These are phyloP conservation scores for Panthera leo DNA, from an alignment of 2,113 vertebrate species.

Conservation along the genomic window DNA sequence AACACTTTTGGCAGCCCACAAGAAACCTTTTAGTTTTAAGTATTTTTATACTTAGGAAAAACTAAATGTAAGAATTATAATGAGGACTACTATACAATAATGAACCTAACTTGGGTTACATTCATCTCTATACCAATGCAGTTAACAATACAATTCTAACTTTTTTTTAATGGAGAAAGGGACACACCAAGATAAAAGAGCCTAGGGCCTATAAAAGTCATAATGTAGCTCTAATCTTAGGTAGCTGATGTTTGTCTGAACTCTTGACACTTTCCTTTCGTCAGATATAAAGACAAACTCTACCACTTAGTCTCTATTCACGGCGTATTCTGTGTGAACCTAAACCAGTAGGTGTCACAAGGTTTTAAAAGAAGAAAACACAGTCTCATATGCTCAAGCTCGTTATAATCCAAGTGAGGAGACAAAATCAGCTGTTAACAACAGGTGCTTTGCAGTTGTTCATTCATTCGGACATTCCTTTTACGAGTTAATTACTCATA, in stretches of 20 bases:
- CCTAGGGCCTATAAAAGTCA: background rate
- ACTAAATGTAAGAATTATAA: background rate
- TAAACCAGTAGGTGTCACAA: background rate
- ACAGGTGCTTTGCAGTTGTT: slow-evolving; percentile 73
- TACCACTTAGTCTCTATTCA: background rate
- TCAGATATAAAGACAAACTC: background rate
- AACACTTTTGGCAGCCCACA: background rate
- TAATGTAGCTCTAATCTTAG: background rate
- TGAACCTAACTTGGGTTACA: background rate
- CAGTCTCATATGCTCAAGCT: background rate
- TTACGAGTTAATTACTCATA: slow-evolving; percentile 76
- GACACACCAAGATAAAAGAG: background rate
- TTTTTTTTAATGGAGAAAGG: background rate
- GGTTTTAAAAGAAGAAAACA: slow-evolving; percentile 45
- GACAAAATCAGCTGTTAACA: slow-evolving; percentile 63
- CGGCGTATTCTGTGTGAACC: background rate
- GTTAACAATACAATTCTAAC: background rate
- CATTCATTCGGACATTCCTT: slow-evolving; percentile 63
- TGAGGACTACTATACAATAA: background rate
- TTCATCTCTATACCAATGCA: background rate
- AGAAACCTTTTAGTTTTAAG: background rate
- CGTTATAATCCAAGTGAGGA: background rate
- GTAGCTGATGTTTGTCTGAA: background rate
- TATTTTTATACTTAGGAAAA: slow-evolving; percentile 1
- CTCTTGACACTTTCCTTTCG: background rate